A percentile compares a stretch with the other conserved stretches of the same genome.
Conservation (phyloP, 2,888 invertebrate genomes). For the Cylindroiulus punctatus region DNA sequence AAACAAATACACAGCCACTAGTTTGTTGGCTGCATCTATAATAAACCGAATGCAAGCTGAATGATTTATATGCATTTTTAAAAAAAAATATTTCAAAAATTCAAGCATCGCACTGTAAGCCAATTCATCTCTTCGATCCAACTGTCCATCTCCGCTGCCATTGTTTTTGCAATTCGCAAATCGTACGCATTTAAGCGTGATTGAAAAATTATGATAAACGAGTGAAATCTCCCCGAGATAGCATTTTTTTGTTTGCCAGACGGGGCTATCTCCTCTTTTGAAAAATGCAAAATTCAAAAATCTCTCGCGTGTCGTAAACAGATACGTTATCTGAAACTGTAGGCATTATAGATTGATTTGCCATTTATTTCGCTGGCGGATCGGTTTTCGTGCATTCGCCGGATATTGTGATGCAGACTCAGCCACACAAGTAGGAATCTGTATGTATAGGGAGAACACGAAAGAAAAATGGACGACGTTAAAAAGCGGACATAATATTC, state of each 20-base stretch:
- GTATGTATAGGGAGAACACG: neutral
- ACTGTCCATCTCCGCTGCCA: neutral
- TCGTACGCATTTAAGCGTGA: constrained; percentile 19
- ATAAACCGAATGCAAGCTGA: no score
- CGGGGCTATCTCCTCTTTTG: neutral
- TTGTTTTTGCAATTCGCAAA: neutral
- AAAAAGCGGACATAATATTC: constrained; percentile 20
- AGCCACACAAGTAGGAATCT: no score
- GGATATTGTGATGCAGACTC: no score
- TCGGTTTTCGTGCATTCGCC: neutral
- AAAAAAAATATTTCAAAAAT: no score
- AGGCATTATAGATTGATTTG: constrained; percentile 21
- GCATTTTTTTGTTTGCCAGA: no score
- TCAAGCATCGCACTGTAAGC: no score
- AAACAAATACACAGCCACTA: no score
- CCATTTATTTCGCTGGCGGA: neutral
- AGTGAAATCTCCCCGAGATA: neutral
- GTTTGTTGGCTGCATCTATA: no score
- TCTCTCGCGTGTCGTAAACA: neutral
- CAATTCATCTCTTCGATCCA: no score
- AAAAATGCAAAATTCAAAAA: constrained; percentile 32
- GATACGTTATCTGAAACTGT: constrained; percentile 27
- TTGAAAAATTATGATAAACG: constrained; percentile 32
- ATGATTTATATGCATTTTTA: no score
- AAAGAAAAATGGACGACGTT: constrained; percentile 26